Percentiles rank a stretch among this genome's conserved stretches.
Conservation (phyloP, 2,797 vertebrate genomes). For the Bovichtus diacanthus region DNA sequence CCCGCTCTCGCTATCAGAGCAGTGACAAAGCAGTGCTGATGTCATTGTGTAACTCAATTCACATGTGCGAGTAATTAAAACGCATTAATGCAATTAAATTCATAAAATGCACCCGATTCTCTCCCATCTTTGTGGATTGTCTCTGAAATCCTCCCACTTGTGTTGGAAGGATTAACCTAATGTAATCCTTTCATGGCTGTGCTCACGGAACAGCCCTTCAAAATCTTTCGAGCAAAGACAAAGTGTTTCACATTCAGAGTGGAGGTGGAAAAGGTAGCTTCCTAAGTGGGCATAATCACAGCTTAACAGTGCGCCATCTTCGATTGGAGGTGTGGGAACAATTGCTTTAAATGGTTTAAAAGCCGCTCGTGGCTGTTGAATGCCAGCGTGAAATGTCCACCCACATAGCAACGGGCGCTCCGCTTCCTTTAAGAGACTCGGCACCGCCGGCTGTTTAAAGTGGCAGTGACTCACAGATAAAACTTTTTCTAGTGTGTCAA, state of each 20-base stretch:
- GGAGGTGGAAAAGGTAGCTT: conserved; percentile 26
- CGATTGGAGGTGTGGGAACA: conserved; percentile 17
- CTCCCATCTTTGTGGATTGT: conserved; percentile 4
- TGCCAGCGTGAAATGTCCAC: conserved; percentile 36
- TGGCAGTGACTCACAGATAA: conserved; percentile 39
- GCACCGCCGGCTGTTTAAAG: conserved; percentile 13
- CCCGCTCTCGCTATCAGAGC: neutral
- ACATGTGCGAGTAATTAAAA: conserved; percentile 19
- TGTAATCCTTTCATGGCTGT: conserved; percentile 26
- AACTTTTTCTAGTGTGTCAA: neutral
- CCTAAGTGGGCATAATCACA: conserved; percentile 27
- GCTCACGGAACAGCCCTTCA: conserved; percentile 5
- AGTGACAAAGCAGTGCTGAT: neutral
- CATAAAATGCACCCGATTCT: conserved; percentile 21
- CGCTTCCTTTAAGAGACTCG: neutral
- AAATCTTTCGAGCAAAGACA: conserved; percentile 28
- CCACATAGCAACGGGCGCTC: conserved; percentile 47
- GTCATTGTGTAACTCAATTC: neutral
- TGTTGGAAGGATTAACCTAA: conserved; percentile 14
- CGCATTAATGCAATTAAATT: too few species aligned
- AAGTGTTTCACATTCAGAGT: conserved; percentile 26
- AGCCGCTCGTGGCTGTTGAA: conserved; percentile 35
- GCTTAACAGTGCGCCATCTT: conserved; percentile 14
- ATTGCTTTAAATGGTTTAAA: conserved; percentile 42
- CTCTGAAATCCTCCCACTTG: conserved; percentile 41